Base-by-base conservation (phyloP, 2,888 invertebrate species). In the Apodemia zela region DNA sequence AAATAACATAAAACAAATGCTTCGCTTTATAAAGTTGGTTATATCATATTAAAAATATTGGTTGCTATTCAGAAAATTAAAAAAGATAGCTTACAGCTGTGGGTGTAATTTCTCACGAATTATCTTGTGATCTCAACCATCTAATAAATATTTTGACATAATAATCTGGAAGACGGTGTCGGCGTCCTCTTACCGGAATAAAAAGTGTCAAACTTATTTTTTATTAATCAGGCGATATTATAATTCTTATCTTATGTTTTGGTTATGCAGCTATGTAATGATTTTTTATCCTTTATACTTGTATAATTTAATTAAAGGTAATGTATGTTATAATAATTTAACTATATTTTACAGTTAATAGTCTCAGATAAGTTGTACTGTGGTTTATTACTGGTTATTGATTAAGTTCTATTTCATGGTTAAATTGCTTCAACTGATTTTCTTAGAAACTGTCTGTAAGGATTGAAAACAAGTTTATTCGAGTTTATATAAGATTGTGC, bases 241-340 rank as follows among this genome's bases (percentile, higher is more conserved):
- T 71, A 81, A 86, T 45, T 86, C 85, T 86, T 85, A 87, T 87
- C 86, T 82, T 18, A 62, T 66, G 71, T 75, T 72, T 66, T 63
- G 65, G 66, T 68, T 66, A 63, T 70, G 71, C 64, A 69, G 69
- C 65, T 71, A 60, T 63, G 59, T 61, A 61, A 60, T 63, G 63
- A 63, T 64, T 67, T 45, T 45, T 42, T 42, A 42, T 42, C 33
- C 8, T 33, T 42, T 42, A 42, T 42, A 42, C 15, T 42, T n/a
- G 15, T 42, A 58, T 13, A 18, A 45, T 58, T 51, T 33, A 2
- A 33, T 33, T 33, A 33, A 8, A 8, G 8, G 33, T 33, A 8
- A 33, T 8, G 8, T 33, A 33, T 1, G 33, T 33, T 8, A 33
- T 33, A 33, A 8, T 33, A 7, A 33, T 8, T 33, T 33, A 33